Evolutionary conservation across 1,140 invertebrate genomes (phyloP).

Genomic region (Pentalonia nigronervosa): DNA sequence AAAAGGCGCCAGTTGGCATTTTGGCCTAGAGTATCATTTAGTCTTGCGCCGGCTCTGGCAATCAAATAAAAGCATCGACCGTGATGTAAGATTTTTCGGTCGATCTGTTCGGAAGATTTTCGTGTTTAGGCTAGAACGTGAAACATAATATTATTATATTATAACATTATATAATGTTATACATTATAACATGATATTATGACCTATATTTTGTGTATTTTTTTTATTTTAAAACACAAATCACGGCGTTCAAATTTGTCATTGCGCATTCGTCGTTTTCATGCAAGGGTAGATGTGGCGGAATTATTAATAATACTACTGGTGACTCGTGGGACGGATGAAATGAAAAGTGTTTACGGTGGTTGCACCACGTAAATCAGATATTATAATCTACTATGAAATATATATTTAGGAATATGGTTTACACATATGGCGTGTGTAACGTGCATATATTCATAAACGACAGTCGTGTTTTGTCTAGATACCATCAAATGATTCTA

Average conservation of each 20-base stretch:
- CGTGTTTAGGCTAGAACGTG: no score
- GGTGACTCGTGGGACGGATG: background rate
- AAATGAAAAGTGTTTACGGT: background rate
- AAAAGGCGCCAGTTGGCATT: no score
- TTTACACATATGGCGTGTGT: background rate
- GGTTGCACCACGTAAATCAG: background rate
- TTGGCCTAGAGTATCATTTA: no score
- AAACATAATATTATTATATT: background rate
- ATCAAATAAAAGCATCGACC: no score
- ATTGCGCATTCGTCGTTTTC: background rate
- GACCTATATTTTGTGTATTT: no score
- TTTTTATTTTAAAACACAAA: background rate
- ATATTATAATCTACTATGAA: background rate
- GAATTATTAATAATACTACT: background rate
- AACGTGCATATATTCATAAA: background rate
- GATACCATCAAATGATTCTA: background rate
- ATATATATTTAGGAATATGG: background rate
- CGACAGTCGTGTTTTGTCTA: background rate
- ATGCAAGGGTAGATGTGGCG: background rate
- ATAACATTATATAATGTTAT: background rate
- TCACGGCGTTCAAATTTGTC: background rate
- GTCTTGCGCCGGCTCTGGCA: no score
- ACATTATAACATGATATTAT: no score
- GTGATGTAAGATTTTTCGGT: background rate
- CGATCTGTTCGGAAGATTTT: background rate